Evolutionary conservation across 2,888 invertebrate genomes (phyloP).

Genomic region (Luperina nickerlii): DNA sequence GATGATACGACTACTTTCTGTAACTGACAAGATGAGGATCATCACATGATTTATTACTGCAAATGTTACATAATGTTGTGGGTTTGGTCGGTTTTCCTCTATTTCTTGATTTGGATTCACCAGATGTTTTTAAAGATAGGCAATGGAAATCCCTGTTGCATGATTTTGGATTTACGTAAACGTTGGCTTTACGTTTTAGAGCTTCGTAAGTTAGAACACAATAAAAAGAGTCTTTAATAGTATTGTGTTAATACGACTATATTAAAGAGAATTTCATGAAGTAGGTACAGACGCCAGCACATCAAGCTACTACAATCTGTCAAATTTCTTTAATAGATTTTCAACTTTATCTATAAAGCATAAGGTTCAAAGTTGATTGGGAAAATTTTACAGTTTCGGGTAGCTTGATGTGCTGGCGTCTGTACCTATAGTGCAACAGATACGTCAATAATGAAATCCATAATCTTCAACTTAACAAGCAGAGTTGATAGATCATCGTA

Average conservation of each 20-base stretch:
- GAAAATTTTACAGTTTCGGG: too few species aligned
- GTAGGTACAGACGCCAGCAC: too few species aligned
- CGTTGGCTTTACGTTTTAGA: background rate
- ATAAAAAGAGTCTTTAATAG: background rate
- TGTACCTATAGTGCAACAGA: background rate
- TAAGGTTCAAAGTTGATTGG: too few species aligned
- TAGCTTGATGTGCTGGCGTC: too few species aligned
- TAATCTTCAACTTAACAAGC: background rate
- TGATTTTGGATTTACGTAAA: background rate
- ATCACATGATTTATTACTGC: slow-evolving; percentile 68
- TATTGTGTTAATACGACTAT: background rate
- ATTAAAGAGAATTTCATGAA: background rate
- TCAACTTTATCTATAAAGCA: too few species aligned
- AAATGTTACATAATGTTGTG: slow-evolving; percentile 62
- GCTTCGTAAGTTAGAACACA: background rate
- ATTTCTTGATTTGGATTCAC: slow-evolving; percentile 41
- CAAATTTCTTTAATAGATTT: too few species aligned
- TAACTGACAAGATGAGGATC: slow-evolving; percentile 70
- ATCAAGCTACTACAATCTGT: too few species aligned
- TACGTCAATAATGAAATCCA: background rate
- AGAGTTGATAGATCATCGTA: background rate
- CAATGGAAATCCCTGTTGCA: background rate
- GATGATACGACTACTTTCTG: slow-evolving; percentile 72
- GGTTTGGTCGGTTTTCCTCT: slow-evolving; percentile 34
- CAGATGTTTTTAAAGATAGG: slow-evolving; percentile 12